These are phyloP conservation scores for Druon quercuslanigerum DNA, from an alignment of 1,140 invertebrate species.

Conservation along the genomic window DNA sequence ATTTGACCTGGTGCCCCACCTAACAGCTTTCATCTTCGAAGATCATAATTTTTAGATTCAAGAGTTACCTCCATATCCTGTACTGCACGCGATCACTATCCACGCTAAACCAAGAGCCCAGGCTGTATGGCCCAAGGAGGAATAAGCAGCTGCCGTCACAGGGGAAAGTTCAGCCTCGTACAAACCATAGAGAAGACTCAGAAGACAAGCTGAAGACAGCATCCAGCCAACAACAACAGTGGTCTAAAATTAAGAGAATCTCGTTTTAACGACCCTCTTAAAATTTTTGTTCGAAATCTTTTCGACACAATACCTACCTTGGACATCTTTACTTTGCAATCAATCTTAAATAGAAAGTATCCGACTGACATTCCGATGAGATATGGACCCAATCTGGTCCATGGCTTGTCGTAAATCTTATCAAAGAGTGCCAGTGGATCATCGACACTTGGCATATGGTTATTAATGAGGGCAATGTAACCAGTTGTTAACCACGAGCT, in stretches of 20 bases:
- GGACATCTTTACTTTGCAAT: conserved; percentile 86
- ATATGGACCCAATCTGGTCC: conserved; percentile 88
- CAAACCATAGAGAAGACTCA: conserved; percentile 85
- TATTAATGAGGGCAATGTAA: conserved; percentile 86
- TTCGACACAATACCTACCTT: conserved; percentile 74
- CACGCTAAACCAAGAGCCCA: conserved; percentile 90
- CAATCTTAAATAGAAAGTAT: conserved; percentile 88
- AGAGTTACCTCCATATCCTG: conserved; percentile 86
- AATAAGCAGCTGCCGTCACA: conserved; percentile 85
- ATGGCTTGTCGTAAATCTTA: conserved; percentile 92
- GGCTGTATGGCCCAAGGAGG: conserved; percentile 87
- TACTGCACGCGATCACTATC: conserved; percentile 92
- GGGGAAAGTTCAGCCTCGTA: conserved; percentile 83
- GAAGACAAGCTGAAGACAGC: conserved; percentile 78
- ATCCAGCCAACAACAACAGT: conserved; percentile 83
- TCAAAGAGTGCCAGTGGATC: conserved; percentile 90
- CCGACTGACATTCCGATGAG: conserved; percentile 89
- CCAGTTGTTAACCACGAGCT: conserved; percentile 87
- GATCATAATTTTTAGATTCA: conserved; percentile 8
- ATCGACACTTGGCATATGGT: conserved; percentile 86
- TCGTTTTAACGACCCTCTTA: too few relatives aligned
- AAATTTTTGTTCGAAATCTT: background rate
- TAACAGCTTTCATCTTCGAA: background rate
- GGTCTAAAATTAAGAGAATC: conserved; percentile 72
- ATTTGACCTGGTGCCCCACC: background rate